Base-by-base conservation (phyloP, 2,797 vertebrate genomes). In the Poecile montanus region DNA sequence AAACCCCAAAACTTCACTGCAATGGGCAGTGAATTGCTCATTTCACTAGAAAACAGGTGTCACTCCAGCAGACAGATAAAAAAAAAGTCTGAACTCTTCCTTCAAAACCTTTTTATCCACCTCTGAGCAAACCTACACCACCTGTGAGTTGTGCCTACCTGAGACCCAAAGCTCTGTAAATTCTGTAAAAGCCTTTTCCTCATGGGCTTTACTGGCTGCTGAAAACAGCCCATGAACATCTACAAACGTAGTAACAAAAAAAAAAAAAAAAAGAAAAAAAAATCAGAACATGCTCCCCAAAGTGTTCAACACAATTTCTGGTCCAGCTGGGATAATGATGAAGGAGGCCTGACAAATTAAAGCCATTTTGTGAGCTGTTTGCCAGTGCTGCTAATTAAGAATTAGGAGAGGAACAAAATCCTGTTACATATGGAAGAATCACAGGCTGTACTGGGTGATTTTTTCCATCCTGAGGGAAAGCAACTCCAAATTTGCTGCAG, bases 341-440 rank as follows among this genome's bases (percentile, higher is more conserved):
- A 68, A 94, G 11, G 73, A 66, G 25, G 58, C 32, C 0, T 88
- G 70, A 84, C 61, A 88, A 83, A 89, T 85, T 85, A 88, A 95
- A 89, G 29, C 63, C 61, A 68, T 74, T 74, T 91, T 91, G 75
- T 81, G 81, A 94, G 83, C 58, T 51, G 47, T 58, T 91, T 89
- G 76, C 50, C 87, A 85, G 89, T 61, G 65, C 62, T 68, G 48
- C 80, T 91, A 89, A 94, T 92, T 93, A 89, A 63, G 72, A 82
- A 73, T 53, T 21, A 89, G 57, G 38, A 83, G 48, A 75, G 34
- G 93, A 91, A 88, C n/a, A 74, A 92, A 95, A 91, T 80, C 58
- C 45, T 88, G 53, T 72, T 88, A 75, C 25, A 54, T 21, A 36
- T 40, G 48, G 51, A 85, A 90, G 56, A 73, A 32, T 66, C 54